phyloP scores from a whole-genome alignment of 2,113 vertebrate species.

The Lophotis ruficrista region DNA sequence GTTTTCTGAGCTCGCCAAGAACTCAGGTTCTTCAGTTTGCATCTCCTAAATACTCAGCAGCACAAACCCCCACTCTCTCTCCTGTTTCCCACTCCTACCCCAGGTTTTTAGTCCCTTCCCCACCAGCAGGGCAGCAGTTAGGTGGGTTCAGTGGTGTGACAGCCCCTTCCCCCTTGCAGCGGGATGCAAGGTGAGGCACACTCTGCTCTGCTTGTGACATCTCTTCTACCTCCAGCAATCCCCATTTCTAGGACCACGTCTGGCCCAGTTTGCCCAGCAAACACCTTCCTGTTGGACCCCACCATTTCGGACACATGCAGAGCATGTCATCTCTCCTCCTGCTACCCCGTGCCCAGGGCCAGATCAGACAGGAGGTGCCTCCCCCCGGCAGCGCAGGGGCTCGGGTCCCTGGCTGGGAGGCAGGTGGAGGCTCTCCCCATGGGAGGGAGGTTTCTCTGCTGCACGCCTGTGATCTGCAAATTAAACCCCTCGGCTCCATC shows the following conservation, averaged over 20 bases:
- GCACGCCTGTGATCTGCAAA: neutral
- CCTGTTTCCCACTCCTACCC: neutral
- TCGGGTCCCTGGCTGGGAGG: neutral
- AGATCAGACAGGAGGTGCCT: neutral
- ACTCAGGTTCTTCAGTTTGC: neutral
- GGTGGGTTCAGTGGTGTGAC: neutral
- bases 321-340: rapidly evolving
- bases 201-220: rapidly evolving
- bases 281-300: neutral
- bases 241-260: rapidly evolving
- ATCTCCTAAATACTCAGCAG: neutral
- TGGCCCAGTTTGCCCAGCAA: neutral
- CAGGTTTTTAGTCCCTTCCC: neutral
- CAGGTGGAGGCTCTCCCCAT: neutral
- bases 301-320: rapidly evolving
- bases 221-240: neutral
- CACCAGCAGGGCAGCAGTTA: neutral
- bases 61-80: neutral
- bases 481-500: neutral
- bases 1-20: neutral
- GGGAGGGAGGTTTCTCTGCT: neutral
- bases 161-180: rapidly evolving
- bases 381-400: neutral
- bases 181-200: rapidly evolving
- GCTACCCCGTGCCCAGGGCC: neutral